Conservation (phyloP, 2,113 vertebrate genomes). For the Trematomus loennbergii region DNA sequence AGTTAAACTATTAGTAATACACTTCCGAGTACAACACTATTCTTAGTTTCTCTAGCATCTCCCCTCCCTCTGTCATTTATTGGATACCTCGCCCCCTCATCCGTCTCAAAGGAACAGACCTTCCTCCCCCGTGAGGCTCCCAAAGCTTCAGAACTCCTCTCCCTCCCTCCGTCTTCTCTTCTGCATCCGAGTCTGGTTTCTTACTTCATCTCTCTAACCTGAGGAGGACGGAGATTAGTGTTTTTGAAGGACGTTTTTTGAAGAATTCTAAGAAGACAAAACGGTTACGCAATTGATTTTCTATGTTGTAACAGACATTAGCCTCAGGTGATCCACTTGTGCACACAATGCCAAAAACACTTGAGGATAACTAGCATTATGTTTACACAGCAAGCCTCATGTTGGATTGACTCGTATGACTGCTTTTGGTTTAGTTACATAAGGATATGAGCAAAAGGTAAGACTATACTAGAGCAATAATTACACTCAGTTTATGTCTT, state of each 20-base stretch:
- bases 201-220: slow-evolving; percentile 3
- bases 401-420: background rate
- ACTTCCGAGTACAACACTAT: slow-evolving; percentile 4
- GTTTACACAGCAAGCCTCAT: background rate
- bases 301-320: background rate
- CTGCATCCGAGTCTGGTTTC: background rate
- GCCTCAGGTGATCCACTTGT: background rate
- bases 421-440: background rate
- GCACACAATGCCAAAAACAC: background rate
- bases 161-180: background rate
- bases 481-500: background rate
- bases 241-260: background rate
- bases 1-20: background rate
- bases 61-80: slow-evolving; percentile 25
- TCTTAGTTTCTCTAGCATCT: slow-evolving; percentile 4
- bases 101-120: slow-evolving; percentile 44
- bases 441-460: background rate
- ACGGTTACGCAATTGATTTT: background rate
- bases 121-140: slow-evolving; percentile 33
- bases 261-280: background rate
- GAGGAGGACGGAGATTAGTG: background rate
- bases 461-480: background rate
- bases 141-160: slow-evolving; percentile 24
- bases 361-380: background rate
- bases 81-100: slow-evolving; percentile 51